phyloP scores from a whole-genome alignment of 2,797 vertebrate genomes.

The Holocentrus rufus region DNA sequence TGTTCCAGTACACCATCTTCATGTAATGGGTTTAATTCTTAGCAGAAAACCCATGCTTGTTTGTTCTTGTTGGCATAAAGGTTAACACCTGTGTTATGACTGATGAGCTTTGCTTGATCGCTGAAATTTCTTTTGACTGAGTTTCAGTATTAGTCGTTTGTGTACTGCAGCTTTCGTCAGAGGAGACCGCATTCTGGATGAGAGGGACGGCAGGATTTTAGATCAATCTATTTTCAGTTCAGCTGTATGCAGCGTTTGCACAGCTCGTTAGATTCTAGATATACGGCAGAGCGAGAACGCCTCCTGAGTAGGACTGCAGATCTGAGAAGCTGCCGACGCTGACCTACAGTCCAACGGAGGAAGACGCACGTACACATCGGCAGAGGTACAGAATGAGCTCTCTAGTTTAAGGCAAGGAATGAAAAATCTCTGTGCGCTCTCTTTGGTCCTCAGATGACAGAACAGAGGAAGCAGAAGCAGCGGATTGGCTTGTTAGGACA shows the following conservation, averaged over 20 bases:
- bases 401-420: neutral
- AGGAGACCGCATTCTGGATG: conserved; percentile 9
- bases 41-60: conserved; percentile 35
- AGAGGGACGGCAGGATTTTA: conserved; percentile 34
- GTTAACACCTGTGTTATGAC: conserved; percentile 63
- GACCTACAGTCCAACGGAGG: conserved; percentile 3
- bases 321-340: neutral
- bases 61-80: conserved; percentile 46
- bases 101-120: conserved; percentile 63
- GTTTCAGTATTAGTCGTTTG: conserved; percentile 72
- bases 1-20: conserved; percentile 52
- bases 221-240: conserved; percentile 34
- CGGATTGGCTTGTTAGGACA: conserved; percentile 95
- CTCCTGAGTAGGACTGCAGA: neutral
- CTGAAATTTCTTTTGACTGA: conserved; percentile 64
- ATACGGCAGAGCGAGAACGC: too few relatives aligned
- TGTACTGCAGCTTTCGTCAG: conserved; percentile 64
- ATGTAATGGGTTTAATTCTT: conserved; percentile 51
- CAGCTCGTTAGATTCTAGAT: conserved; percentile 31
- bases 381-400: too few relatives aligned
- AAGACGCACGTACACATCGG: conserved; percentile 12
- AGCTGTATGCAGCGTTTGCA: conserved; percentile 30
- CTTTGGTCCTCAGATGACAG: conserved; percentile 91
- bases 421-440: conserved; percentile 54
- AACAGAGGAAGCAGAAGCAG: conserved; percentile 99